Evolutionary conservation across 1,140 invertebrate genomes (phyloP).

Genomic region (Bombus waltoni): DNA sequence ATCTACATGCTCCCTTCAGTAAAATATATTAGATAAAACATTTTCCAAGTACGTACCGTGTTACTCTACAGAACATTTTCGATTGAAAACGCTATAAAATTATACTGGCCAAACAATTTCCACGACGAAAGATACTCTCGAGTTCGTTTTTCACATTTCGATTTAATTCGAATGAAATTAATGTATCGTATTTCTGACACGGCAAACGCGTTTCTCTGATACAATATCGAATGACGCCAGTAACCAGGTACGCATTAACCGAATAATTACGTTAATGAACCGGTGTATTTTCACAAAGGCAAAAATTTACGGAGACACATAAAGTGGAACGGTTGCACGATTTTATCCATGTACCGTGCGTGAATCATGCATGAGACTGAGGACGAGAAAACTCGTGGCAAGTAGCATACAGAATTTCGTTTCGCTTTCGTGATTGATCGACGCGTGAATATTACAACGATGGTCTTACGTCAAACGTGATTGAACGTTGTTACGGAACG

Average conservation of each 20-base stretch:
- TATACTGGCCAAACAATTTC: background rate
- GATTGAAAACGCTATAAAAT: background rate
- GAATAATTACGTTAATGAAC: constrained; percentile 33
- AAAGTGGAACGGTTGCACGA: background rate
- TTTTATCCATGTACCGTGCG: background rate
- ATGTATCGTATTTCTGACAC: too few species aligned
- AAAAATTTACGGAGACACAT: background rate
- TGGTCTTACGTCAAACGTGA: constrained; percentile 50
- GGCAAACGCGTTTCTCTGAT: background rate
- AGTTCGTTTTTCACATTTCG: constrained; percentile 1
- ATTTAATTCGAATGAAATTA: constrained; percentile 2
- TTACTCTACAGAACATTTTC: background rate
- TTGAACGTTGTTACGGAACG: constrained; percentile 34
- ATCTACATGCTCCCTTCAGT: background rate
- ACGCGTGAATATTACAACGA: constrained; percentile 43
- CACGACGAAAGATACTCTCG: background rate
- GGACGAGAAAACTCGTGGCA: background rate
- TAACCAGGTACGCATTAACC: background rate
- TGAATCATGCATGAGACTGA: constrained; percentile 21
- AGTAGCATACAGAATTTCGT: constrained; percentile 1
- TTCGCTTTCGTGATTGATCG: constrained; percentile 34
- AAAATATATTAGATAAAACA: background rate
- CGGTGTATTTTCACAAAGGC: background rate
- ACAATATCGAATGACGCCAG: background rate
- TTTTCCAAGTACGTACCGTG: constrained; percentile 10